phyloP scores from a whole-genome alignment of 1,140 invertebrate genomes.

The Cherax quadricarinatus region DNA sequence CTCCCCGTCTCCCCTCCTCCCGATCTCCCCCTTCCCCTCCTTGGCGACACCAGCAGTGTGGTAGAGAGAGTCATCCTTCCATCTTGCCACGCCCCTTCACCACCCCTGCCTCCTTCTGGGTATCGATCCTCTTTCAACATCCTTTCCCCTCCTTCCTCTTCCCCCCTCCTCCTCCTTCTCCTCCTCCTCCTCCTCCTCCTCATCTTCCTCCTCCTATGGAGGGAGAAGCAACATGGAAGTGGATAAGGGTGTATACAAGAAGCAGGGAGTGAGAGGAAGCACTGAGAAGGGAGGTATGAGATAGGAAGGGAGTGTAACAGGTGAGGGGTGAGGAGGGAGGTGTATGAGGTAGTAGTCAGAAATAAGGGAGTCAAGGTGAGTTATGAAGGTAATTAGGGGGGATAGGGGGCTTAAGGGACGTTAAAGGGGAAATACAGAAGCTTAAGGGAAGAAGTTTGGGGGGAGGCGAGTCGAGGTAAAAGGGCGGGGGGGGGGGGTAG shows the following conservation, averaged over 20 bases:
- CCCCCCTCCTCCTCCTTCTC: not conserved
- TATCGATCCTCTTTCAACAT: constrained; percentile 40
- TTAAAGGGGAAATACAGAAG: no score
- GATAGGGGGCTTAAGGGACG: no score
- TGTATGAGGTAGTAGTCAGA: not conserved
- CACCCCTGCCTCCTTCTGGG: constrained; percentile 36
- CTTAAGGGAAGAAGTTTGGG: no score
- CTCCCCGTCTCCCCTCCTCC: not conserved
- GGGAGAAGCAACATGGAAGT: no score
- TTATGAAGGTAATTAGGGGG: no score
- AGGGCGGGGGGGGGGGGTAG: no score
- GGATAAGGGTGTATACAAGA: no score
- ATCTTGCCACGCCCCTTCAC: constrained; percentile 54
- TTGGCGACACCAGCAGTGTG: not conserved
- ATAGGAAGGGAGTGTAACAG: no score
- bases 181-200: not conserved
- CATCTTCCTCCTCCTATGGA: constrained; percentile 1
- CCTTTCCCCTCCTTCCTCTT: not conserved
- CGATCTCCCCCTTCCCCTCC: no score
- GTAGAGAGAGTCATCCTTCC: constrained; percentile 39
- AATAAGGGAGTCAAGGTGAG: not conserved
- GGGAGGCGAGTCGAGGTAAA: not conserved
- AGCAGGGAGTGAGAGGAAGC: no score
- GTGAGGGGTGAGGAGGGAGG: no score
- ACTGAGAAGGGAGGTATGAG: no score